Conservation (phyloP, 2,113 vertebrate genomes). For the Trematocara marginatum region DNA sequence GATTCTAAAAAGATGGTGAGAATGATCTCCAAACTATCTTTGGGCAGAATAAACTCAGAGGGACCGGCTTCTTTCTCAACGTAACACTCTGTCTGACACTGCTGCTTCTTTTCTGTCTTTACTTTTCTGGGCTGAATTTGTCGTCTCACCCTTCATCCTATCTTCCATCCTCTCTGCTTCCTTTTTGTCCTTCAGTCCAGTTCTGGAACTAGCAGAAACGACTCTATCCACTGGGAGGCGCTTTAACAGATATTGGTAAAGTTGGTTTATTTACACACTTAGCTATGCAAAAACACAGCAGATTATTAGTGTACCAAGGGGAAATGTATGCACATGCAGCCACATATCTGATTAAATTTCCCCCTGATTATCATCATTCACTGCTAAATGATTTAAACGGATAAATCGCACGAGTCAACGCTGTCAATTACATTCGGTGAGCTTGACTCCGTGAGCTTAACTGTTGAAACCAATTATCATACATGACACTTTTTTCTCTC, state of each 20-base stretch:
- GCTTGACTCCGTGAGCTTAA: not conserved
- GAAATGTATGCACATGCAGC: not conserved
- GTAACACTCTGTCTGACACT: not conserved
- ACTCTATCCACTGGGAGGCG: slow-evolving; percentile 33
- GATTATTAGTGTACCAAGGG: not conserved
- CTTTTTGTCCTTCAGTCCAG: not conserved
- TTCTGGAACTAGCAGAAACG: not conserved
- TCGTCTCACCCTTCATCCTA: not conserved
- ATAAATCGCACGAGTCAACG: not conserved
- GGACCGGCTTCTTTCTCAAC: not conserved
- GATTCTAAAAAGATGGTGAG: not conserved
- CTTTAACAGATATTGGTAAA: not conserved
- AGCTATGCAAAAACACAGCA: not conserved
- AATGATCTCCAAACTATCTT: not conserved
- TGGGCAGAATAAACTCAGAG: not conserved
- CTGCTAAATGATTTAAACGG: not conserved
- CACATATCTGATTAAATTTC: not conserved
- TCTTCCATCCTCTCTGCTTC: not conserved
- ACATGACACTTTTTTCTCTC: not conserved
- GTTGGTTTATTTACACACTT: not conserved
- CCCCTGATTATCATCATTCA: not conserved
- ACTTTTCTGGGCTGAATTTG: not conserved
- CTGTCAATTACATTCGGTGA: not conserved
- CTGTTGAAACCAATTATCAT: not conserved
- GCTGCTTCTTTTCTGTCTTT: not conserved